phyloP scores from a whole-genome alignment of 2,888 invertebrate species.

The Heliconius erato region DNA sequence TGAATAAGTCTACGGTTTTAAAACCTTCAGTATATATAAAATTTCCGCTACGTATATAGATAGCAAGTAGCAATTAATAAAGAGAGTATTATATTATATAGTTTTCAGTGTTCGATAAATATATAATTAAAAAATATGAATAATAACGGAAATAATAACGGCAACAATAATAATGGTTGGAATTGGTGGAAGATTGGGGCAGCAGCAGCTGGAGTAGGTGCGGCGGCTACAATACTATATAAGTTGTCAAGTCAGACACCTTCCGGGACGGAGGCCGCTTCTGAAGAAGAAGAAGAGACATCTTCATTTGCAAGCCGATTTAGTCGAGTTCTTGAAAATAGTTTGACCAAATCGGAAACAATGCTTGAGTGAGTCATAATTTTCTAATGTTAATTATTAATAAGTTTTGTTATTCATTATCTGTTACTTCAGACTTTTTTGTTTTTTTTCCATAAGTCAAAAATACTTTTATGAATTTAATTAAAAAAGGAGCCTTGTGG shows the following conservation, averaged over 20 bases:
- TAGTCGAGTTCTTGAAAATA: slow-evolving; percentile 8
- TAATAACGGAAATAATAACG: slow-evolving; percentile 16
- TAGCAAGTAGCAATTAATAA: background rate
- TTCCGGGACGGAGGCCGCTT: background rate
- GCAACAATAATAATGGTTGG: slow-evolving; percentile 28
- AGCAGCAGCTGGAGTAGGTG: slow-evolving; percentile 29
- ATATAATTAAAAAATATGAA: background rate
- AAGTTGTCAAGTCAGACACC: background rate
- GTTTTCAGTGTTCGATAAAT: background rate
- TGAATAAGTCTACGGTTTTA: background rate
- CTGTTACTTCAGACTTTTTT: no score
- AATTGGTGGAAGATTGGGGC: slow-evolving; percentile 41
- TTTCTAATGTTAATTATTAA: no score
- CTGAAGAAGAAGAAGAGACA: background rate
- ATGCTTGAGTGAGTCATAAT: slow-evolving; percentile 13
- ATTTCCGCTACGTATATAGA: background rate
- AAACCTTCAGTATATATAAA: background rate
- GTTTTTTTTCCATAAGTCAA: no score
- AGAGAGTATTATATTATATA: background rate
- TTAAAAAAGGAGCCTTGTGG: no score
- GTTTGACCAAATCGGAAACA: background rate
- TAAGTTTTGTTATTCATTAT: no score
- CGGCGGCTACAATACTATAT: slow-evolving; percentile 42
- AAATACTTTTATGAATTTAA: no score
- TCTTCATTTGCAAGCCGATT: background rate